A percentile compares a stretch with the other conserved stretches of the same genome.
Conservation (phyloP, 1,140 invertebrate species). For the Drosophila subpulchrella region DNA sequence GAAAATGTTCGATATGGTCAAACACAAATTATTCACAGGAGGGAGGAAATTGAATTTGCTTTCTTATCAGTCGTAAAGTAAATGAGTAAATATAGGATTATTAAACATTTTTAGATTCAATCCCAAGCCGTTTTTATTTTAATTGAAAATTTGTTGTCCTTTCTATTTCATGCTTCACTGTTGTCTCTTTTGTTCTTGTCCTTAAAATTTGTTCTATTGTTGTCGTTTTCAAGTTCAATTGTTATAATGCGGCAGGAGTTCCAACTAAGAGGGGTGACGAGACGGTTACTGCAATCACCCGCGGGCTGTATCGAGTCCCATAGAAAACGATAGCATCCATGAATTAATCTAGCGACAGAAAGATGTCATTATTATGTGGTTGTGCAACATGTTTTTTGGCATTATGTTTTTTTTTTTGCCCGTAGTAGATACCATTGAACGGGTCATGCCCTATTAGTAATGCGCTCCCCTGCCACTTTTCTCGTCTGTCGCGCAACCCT, state of each 20-base stretch:
- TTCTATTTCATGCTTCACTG: conserved; percentile 23
- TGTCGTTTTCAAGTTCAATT: conserved; percentile 74
- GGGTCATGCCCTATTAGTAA: conserved; percentile 48
- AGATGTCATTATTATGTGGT: conserved; percentile 81
- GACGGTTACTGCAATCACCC: conserved; percentile 48
- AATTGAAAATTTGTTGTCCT: conserved; percentile 68
- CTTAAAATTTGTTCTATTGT: conserved; percentile 51
- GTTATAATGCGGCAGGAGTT: conserved; percentile 32
- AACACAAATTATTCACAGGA: background rate
- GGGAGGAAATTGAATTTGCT: conserved; percentile 17
- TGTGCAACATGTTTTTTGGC: conserved; percentile 75
- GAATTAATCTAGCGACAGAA: conserved; percentile 59
- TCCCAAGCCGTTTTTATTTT: conserved; percentile 44
- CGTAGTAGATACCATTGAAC: conserved; percentile 13
- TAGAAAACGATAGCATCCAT: conserved; percentile 19
- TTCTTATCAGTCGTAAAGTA: conserved; percentile 39
- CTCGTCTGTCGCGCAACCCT: conserved; percentile 51
- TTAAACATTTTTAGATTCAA: conserved; percentile 39
- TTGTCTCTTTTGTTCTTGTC: conserved; percentile 19
- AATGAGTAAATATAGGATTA: conserved; percentile 66
- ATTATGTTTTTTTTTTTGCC: conserved; percentile 49
- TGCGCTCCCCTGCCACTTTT: conserved; percentile 36
- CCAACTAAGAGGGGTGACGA: conserved; percentile 26
- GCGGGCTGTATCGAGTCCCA: conserved; percentile 43
- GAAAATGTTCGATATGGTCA: too few relatives aligned